phyloP scores from a whole-genome alignment of 1,140 invertebrate genomes.

The Branchinecta lindahli region DNA sequence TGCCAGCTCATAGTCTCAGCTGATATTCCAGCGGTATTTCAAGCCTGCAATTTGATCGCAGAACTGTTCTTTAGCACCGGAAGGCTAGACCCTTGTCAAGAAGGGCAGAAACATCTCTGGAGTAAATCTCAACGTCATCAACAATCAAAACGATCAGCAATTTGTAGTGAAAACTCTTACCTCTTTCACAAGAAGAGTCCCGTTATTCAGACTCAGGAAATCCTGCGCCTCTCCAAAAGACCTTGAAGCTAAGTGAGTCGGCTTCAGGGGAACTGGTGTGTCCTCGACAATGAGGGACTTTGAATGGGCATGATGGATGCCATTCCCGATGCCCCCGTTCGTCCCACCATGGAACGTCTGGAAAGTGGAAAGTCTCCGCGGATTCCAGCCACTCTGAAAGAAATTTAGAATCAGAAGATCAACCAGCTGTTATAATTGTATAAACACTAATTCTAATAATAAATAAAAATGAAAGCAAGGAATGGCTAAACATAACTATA shows the following conservation, averaged over 20 bases:
- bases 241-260: not conserved
- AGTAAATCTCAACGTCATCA: too few relatives aligned
- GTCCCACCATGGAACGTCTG: slow-evolving; percentile 28
- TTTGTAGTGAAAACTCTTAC: not conserved
- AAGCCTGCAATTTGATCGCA: too few relatives aligned
- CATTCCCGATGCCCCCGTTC: not conserved
- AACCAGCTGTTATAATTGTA: not conserved
- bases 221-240: not conserved
- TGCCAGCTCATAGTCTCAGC: too few relatives aligned
- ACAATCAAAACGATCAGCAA: too few relatives aligned
- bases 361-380: slow-evolving; percentile 30
- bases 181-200: not conserved
- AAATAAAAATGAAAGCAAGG: too few relatives aligned
- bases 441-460: too few relatives aligned
- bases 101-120: too few relatives aligned
- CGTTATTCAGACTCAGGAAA: not conserved
- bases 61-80: too few relatives aligned
- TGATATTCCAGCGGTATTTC: too few relatives aligned
- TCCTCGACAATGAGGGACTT: slow-evolving; percentile 18
- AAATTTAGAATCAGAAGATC: slow-evolving; percentile 8
- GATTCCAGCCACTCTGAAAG: slow-evolving; percentile 29
- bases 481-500: not conserved
- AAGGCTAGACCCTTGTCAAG: too few relatives aligned
- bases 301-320: slow-evolving; percentile 16
- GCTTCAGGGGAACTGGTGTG: not conserved